These are phyloP conservation scores for Drosophila lacteicornis DNA, from an alignment of 1,140 invertebrate species.

Conservation along the genomic window DNA sequence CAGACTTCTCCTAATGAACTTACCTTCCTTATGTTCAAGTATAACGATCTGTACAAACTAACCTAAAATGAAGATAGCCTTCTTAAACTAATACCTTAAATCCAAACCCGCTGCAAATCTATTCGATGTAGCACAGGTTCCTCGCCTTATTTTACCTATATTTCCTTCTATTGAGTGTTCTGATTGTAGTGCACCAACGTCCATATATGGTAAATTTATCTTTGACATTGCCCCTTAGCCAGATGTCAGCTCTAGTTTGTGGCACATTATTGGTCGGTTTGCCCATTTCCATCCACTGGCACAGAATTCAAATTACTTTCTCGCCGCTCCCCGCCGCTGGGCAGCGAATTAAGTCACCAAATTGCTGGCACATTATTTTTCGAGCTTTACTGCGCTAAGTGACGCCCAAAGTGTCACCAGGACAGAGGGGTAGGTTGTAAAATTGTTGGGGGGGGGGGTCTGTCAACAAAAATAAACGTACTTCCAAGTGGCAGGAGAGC, in stretches of 20 bases:
- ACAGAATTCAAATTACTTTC: conserved; percentile 57
- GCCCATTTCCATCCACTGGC: conserved; percentile 11
- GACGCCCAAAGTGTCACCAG: conserved; percentile 31
- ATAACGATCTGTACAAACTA: too few relatives aligned
- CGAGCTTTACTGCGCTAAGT: conserved; percentile 52
- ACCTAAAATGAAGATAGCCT: too few relatives aligned
- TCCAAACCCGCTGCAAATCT: too few relatives aligned
- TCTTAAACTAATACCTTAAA: too few relatives aligned
- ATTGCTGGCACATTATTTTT: conserved; percentile 73
- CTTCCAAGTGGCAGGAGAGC: conserved; percentile 1
- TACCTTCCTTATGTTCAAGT: too few relatives aligned
- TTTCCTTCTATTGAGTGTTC: too few relatives aligned
- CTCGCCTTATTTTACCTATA: too few relatives aligned
- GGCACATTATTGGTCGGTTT: conserved; percentile 15
- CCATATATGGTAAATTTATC: neutral
- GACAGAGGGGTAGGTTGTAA: neutral
- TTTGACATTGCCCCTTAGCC: neutral
- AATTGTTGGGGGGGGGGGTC: conserved; percentile 2
- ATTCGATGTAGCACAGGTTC: too few relatives aligned
- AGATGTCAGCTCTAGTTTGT: conserved; percentile 5
- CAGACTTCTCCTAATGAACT: too few relatives aligned
- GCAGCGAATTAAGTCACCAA: conserved; percentile 50
- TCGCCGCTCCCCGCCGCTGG: neutral
- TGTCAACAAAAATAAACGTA: conserved; percentile 63
- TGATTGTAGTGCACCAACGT: too few relatives aligned